Evolutionary conservation across 2,113 vertebrate genomes (phyloP).

Genomic region (Octodon degus): DNA sequence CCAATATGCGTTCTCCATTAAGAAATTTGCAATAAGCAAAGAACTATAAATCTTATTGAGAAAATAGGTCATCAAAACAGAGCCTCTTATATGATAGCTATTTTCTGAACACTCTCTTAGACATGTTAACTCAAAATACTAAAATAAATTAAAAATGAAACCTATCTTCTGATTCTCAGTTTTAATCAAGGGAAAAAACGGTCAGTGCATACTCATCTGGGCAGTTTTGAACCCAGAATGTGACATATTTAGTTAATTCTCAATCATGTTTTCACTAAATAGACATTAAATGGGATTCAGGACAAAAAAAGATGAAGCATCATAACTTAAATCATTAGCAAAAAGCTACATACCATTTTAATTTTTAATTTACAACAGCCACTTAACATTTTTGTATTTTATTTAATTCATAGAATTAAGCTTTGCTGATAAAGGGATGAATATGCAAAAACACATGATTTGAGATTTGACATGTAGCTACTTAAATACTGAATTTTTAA

Average conservation of each 20-base stretch:
- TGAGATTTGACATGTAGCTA: not conserved
- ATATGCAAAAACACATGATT: slow-evolving; percentile 35
- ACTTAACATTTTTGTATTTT: slow-evolving; percentile 26
- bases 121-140: not conserved
- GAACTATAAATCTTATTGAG: slow-evolving; percentile 5
- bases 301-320: slow-evolving; percentile 37
- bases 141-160: slow-evolving; percentile 14
- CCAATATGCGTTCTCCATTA: slow-evolving; percentile 4
- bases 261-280: not conserved
- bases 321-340: slow-evolving; percentile 52
- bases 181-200: not conserved
- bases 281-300: not conserved
- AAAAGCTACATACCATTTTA: not conserved
- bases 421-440: not conserved
- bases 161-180: slow-evolving; percentile 20
- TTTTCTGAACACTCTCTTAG: not conserved
- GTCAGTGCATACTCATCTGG: not conserved
- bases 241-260: not conserved
- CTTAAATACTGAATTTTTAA: not conserved
- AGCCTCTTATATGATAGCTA: not conserved
- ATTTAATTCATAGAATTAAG: slow-evolving; percentile 42
- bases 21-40: slow-evolving; percentile 8
- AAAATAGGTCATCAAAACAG: not conserved
- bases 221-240: not conserved
- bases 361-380: not conserved